These are phyloP conservation scores for Channa striata DNA, from an alignment of 2,797 vertebrate genomes.

Conservation along the genomic window DNA sequence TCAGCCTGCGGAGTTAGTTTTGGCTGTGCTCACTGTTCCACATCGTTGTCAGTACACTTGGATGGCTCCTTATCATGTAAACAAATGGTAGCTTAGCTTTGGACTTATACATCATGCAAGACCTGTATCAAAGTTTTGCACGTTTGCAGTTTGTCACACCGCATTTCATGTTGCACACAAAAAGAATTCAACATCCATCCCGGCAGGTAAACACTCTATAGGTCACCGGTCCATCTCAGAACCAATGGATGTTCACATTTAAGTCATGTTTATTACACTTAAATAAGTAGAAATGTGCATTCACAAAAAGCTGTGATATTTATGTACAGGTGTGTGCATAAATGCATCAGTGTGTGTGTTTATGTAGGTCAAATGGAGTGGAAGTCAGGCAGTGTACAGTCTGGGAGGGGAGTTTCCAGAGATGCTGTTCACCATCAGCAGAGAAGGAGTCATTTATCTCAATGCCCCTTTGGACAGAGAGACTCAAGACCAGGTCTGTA, in stretches of 20 bases:
- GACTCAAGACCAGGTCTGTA: slow-evolving; percentile 85
- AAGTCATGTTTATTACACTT: background rate
- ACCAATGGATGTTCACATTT: background rate
- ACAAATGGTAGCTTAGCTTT: slow-evolving; percentile 62
- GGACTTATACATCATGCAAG: slow-evolving; percentile 34
- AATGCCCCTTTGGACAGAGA: slow-evolving; percentile 86
- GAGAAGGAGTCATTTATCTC: slow-evolving; percentile 83
- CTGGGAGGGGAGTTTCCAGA: slow-evolving; percentile 85
- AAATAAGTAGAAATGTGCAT: background rate
- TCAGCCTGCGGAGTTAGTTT: slow-evolving; percentile 73
- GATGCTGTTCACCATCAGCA: slow-evolving; percentile 84
- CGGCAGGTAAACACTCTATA: no score
- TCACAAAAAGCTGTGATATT: background rate
- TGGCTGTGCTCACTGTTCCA: slow-evolving; percentile 75
- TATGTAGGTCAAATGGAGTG: slow-evolving; percentile 86
- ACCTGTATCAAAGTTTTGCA: slow-evolving; percentile 4
- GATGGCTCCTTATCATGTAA: slow-evolving; percentile 70
- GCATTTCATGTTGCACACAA: background rate
- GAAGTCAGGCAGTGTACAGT: slow-evolving; percentile 79
- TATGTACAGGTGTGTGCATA: slow-evolving; percentile 14
- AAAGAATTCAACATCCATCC: background rate
- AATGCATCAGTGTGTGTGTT: slow-evolving; percentile 30
- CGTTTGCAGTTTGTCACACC: background rate
- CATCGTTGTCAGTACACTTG: slow-evolving; percentile 71
- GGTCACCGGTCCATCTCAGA: no score